A percentile compares a stretch with the other conserved stretches of the same genome.
These are phyloP conservation scores for Sinella curviseta DNA, from an alignment of 1,140 invertebrate species.

Conservation along the genomic window DNA sequence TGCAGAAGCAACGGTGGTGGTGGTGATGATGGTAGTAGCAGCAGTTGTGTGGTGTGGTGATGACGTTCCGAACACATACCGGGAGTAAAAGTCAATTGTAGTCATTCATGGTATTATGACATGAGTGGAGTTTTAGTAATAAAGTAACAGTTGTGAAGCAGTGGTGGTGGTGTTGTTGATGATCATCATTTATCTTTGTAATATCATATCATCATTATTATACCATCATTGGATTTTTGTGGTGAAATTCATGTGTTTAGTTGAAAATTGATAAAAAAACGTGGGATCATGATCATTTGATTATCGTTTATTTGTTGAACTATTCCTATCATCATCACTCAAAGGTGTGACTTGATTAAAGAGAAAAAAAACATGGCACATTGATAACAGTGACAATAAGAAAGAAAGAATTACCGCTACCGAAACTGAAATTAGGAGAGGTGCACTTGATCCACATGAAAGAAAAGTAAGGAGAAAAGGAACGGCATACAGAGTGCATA, in stretches of 20 bases:
- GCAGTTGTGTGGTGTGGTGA: neutral
- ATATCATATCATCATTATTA: neutral
- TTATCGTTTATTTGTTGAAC: too few relatives aligned
- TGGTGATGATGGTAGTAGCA: neutral
- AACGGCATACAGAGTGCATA: too few relatives aligned
- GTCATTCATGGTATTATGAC: slow-evolving; percentile 14
- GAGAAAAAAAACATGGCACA: too few relatives aligned
- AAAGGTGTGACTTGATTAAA: too few relatives aligned
- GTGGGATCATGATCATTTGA: too few relatives aligned
- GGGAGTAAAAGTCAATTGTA: neutral
- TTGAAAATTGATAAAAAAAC: neutral
- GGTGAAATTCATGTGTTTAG: neutral
- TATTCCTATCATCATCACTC: too few relatives aligned
- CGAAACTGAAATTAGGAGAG: too few relatives aligned
- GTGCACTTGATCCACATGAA: too few relatives aligned
- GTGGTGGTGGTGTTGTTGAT: neutral
- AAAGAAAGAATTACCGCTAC: too few relatives aligned
- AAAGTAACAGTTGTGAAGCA: neutral
- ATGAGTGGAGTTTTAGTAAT: slow-evolving; percentile 8
- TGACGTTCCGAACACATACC: neutral
- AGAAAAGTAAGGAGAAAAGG: too few relatives aligned
- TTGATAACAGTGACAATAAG: too few relatives aligned
- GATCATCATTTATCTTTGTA: neutral
- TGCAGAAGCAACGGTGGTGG: neutral
- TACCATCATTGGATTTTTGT: neutral